Evolutionary conservation across 2,888 invertebrate species (phyloP), one percentile per base, ranked within the genome.

Genomic region (Parascotia fuliginaria): DNA sequence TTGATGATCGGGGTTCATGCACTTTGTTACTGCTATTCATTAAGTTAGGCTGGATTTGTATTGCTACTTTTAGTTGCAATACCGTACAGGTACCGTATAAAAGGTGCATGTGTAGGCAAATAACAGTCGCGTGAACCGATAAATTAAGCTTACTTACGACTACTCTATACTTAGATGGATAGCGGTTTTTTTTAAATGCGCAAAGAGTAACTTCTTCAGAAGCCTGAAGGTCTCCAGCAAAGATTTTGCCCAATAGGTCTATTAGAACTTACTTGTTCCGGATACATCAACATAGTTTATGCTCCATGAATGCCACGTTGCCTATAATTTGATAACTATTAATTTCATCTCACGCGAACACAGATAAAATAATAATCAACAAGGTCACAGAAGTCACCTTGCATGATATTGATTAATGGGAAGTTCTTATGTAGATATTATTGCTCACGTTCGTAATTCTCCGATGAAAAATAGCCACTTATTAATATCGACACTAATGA

Each of bases 391-490:
- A 39, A 68, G 73, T 77, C 71, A 79, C 84, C 83, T 85, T 77
- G 81, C 70, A 48, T 73, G 71, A 63, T 76, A 78, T 79, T 86
- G 86, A 87, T 87, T 85, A 84, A 87, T 85, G 76, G 63, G 65
- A 73, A 72, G 45, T 60, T 77, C 75, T 67, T 80, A 79, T n/a
- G n/a, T n/a, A n/a, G n/a, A 74, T 71, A 63, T 72, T n/a, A 66
- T 68, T 76, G 61, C 44, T 78, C 76, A 81, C 75, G 74, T 73
- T 60, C 68, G 53, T 64, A 70, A 75, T 70, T 74, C 73, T 74
- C 68, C 68, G 67, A 65, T 63, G 63, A 78, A 72, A 72, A 69
- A 71, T 69, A 66, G 64, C 60, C 60, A 24, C 59, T 71, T 57
- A 63, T 73, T 70, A 64, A 63, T 61, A 68, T 77, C 75, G 83